Evolutionary conservation across 2,888 invertebrate genomes (phyloP), one percentile per base, ranked within the genome.

Genomic region (Andrena camellia): DNA sequence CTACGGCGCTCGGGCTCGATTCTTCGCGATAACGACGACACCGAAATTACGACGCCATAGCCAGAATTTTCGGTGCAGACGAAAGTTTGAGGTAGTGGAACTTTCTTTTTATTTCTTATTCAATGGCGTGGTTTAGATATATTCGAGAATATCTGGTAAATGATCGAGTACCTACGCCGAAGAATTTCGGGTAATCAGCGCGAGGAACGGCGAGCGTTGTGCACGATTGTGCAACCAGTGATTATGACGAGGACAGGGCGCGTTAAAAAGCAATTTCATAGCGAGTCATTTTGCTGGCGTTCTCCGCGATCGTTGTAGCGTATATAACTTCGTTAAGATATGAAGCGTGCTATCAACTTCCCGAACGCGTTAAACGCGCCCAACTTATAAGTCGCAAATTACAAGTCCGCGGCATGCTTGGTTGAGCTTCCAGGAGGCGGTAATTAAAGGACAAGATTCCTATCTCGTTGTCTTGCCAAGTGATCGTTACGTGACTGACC

Each of bases 361-460:
- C 50, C 29, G 66, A 75, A 81, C 64, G 57, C 74, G 72, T 84
- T 71, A 72, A 81, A 72, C 48, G 17, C 42, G 62, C 59, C 31
- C 5, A 31, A 78, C 72, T 83, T 80, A 69, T 85, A 80, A 85
- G 71, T 83, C 75, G 67, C 71, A 83, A 85, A 83, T 85, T 85
- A 80, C 63, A 78, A 79, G 76, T 68, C 62, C 52, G 42, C 70
- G 17, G 69, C 59, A 82, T 76, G 78, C 66, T 75, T 71, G 75
- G 83, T 69, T 83, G 80, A 78, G 66, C 80, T 75, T 80, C 68
- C 74, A 72, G 74, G 73, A 79, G 85, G 67, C 69, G 70, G 83
- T 85, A 83, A 85, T 85, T 85, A 85, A 85, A 83, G 85, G 79
- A 50, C 74, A 74, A 85, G 79, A 83, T 85, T 74, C 85, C 85